These are phyloP conservation scores for Chaenodraco wilsoni DNA, from an alignment of 2,797 vertebrate genomes.

Conservation along the genomic window DNA sequence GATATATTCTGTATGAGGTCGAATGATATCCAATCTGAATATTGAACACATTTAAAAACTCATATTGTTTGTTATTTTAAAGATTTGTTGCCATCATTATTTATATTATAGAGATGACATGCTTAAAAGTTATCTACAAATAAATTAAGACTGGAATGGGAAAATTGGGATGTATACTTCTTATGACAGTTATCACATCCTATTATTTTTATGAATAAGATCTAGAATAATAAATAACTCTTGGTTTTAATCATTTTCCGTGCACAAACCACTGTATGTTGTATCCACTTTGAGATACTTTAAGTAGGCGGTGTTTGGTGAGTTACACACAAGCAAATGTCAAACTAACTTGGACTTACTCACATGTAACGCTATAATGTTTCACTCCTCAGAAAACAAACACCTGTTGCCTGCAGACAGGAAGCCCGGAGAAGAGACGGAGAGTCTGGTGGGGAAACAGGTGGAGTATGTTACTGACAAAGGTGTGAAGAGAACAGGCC, in stretches of 20 bases:
- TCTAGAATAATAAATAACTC: neutral
- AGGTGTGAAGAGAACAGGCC: constrained; percentile 87
- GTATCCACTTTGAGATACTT: neutral
- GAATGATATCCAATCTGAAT: neutral
- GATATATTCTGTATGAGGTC: too few species aligned
- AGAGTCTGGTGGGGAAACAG: constrained; percentile 89
- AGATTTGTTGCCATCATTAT: neutral
- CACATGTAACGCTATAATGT: neutral
- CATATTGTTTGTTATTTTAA: neutral
- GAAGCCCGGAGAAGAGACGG: constrained; percentile 87
- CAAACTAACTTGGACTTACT: neutral
- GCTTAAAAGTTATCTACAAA: neutral
- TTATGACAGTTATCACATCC: neutral
- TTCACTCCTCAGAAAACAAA: constrained; percentile 82
- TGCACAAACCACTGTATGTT: neutral
- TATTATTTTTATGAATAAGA: too few species aligned
- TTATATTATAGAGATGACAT: neutral
- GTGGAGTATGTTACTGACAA: constrained; percentile 89
- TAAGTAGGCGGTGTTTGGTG: neutral
- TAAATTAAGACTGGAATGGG: neutral
- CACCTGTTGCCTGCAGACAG: constrained; percentile 88
- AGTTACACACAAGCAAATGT: neutral
- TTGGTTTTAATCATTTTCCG: neutral
- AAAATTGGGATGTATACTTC: neutral
- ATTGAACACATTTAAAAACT: too few species aligned